Base-by-base conservation (phyloP, 92 coral and sea anemone genomes). In the Muricea muricata region DNA sequence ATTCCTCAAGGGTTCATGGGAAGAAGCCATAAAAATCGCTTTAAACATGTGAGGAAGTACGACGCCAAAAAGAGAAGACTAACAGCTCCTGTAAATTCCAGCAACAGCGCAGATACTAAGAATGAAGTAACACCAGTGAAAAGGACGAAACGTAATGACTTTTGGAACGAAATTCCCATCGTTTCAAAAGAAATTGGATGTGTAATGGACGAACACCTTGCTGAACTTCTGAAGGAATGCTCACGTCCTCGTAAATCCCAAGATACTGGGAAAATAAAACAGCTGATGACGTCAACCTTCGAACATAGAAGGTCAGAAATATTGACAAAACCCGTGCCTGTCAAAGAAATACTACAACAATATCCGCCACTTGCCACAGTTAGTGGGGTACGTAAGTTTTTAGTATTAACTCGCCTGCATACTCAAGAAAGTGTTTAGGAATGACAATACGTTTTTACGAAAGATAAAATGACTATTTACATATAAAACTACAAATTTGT, bases 351-450 rank as follows among this genome's bases (percentile, higher is more conserved):
- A 3, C 23, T 72, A 26, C 18, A n/a, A 12, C 11, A 45, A 72
- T 72, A 72, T 40, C 78, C 55, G 42, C 78, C 78, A 17, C 54
- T 72, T 41, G 57, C 78, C 35, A 72, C 78, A 10, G 33, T 41
- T 24, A 47, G 17, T 45, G 78, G 78, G n/a, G 78, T 72, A n/a
- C n/a, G n/a, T n/a, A n/a, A n/a, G n/a, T n/a, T n/a, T n/a, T n/a
- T n/a, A n/a, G n/a, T n/a, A n/a, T n/a, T n/a, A n/a, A n/a, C n/a
- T n/a, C n/a, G n/a, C n/a, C n/a, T n/a, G n/a, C n/a, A n/a, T n/a
- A n/a, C n/a, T n/a, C n/a, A n/a, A n/a, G n/a, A n/a, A n/a, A n/a
- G n/a, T n/a, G n/a, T n/a, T n/a, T n/a, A n/a, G n/a, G n/a, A n/a
- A n/a, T n/a, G n/a, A n/a, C n/a, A n/a, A n/a, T n/a, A n/a, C n/a